These are phyloP conservation scores for Lydus trimaculatus DNA, from an alignment of 2,888 invertebrate species.

Conservation along the genomic window DNA sequence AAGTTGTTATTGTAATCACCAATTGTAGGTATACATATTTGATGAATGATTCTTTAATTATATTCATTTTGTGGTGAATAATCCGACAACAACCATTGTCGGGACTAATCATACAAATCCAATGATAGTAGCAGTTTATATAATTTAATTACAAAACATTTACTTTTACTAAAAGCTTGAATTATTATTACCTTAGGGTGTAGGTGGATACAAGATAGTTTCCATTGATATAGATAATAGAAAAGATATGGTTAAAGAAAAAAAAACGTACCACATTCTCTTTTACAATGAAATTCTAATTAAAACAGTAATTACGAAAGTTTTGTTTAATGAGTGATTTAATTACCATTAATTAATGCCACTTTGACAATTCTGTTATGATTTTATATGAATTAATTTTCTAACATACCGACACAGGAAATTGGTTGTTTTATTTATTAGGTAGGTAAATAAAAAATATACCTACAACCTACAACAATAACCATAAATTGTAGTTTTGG, in stretches of 20 bases:
- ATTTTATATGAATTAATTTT: neutral
- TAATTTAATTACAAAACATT: neutral
- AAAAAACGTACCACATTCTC: neutral
- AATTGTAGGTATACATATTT: too few relatives aligned
- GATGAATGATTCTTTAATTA: too few relatives aligned
- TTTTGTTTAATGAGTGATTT: neutral
- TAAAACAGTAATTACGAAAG: neutral
- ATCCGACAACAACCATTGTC: neutral
- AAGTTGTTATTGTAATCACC: constrained; percentile 29
- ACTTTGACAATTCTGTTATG: neutral
- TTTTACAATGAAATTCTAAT: neutral
- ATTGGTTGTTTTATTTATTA: neutral
- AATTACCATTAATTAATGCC: neutral
- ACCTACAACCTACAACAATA: too few relatives aligned
- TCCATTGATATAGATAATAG: neutral
- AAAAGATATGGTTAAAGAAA: too few relatives aligned
- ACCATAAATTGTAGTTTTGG: neutral
- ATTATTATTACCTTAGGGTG: neutral
- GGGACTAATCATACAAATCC: neutral
- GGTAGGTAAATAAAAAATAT: too few relatives aligned
- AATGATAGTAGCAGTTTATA: neutral
- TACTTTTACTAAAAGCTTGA: neutral
- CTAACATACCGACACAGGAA: neutral
- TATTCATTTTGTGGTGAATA: too few relatives aligned
- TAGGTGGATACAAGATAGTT: neutral